phyloP scores from a whole-genome alignment of 37 sponge, comb jelly and placozoan genomes.

The Diacarnus erythraeanus region DNA sequence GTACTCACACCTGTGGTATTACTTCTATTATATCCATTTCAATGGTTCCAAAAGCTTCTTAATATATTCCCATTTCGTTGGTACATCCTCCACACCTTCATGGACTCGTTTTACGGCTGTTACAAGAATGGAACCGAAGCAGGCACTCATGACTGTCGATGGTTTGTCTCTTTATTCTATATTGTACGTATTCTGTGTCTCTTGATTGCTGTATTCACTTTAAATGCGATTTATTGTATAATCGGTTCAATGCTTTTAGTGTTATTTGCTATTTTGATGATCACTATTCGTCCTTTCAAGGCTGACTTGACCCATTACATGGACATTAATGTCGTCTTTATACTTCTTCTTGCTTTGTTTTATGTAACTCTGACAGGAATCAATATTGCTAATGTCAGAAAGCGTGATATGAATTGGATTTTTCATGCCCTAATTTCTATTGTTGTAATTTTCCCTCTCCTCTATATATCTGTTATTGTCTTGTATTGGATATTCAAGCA shows the following conservation, averaged over 20 bases:
- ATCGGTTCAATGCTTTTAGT: not conserved
- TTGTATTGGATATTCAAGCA: constrained; percentile 2
- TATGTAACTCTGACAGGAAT: not conserved
- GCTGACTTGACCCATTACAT: not conserved
- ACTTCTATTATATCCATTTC: constrained; percentile 18
- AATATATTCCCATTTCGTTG: not conserved
- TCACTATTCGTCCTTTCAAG: constrained; percentile 7
- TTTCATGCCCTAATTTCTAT: not conserved
- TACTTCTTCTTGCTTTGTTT: constrained; percentile 5
- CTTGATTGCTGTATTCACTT: constrained; percentile 15
- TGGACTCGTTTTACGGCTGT: constrained; percentile 67
- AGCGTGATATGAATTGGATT: too few relatives aligned
- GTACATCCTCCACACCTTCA: constrained; percentile 15
- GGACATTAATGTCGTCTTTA: not conserved
- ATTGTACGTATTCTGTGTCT: constrained; percentile 22
- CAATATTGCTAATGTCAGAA: not conserved
- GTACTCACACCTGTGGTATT: constrained; percentile 43
- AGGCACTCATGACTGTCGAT: constrained; percentile 36
- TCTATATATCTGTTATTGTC: not conserved
- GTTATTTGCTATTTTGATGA: not conserved
- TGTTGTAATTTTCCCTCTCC: not conserved
- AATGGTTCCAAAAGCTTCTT: constrained; percentile 1
- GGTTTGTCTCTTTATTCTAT: constrained; percentile 52
- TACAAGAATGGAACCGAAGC: constrained; percentile 63
- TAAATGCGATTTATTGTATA: not conserved